Base-by-base conservation (phyloP, 2,113 vertebrate species). In the Centropristis striata region DNA sequence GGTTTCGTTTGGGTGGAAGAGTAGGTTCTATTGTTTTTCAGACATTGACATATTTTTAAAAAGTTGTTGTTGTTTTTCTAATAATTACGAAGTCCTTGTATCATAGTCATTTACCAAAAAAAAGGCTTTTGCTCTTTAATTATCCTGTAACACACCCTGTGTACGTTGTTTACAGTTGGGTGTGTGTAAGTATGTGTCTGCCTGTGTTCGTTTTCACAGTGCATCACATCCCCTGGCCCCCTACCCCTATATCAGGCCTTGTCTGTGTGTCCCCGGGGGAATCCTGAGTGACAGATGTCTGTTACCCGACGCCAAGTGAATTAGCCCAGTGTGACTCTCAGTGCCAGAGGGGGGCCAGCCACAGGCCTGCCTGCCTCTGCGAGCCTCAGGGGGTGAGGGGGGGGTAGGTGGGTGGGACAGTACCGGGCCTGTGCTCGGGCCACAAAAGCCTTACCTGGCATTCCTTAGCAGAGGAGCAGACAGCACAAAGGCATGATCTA, bases 301-400 rank as follows among this genome's bases (percentile, higher is more conserved):
- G 92, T 95, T 94, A 93, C 91, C 90, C 91, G 50, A 92, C 89
- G 90, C 93, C 92, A 94, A 94, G 89, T 92, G 90, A 93, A 93
- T 93, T 93, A 94, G 89, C 88, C 89, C 89, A 90, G 86, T 86
- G 88, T 92, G 85, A 87, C 82, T 87, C 75, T 89, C 83, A 60
- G 74, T 87, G 83, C 88, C 75, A 51, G 79, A 73, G 86, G 82
- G 85, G 81, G 78, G 67, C 21, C 71, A 65, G 80, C 64, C 54
- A 65, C 67, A 81, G 78, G 84, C 81, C 79, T 69, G 74, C 59
- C 60, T 84, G 66, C 78, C 84, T 89, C 80, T 69, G 61, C 44
- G 54, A 86, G 86, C 83, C 85, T 83, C 51, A 5, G 83, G 78
- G 90, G 69, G 42, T 5, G 46, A 32, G 32, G 53, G 46, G 42